Evolutionary conservation across 1,140 invertebrate genomes (phyloP).

Genomic region (Nebria ingens): DNA sequence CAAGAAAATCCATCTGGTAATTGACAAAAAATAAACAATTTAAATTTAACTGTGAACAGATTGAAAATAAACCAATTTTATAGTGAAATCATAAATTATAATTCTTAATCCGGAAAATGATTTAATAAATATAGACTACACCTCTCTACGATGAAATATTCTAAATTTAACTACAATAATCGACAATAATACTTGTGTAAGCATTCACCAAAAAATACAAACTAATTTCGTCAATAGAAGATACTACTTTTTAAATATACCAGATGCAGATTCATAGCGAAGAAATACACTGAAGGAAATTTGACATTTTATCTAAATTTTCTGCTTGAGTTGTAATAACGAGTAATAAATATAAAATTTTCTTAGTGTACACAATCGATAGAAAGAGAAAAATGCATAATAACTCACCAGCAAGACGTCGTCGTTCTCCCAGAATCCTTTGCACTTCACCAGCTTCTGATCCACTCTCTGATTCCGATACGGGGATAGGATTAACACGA

Average conservation of each 20-base stretch:
- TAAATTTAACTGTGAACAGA: too few relatives aligned
- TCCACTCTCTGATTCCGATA: slow-evolving; percentile 46
- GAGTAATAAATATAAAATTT: too few relatives aligned
- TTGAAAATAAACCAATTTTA: too few relatives aligned
- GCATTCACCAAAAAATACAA: too few relatives aligned
- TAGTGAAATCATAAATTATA: not conserved
- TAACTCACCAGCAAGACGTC: slow-evolving; percentile 25
- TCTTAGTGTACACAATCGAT: too few relatives aligned
- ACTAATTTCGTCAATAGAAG: not conserved
- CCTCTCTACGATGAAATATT: too few relatives aligned
- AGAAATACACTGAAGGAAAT: not conserved
- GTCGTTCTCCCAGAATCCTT: slow-evolving; percentile 39
- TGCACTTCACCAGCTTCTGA: slow-evolving; percentile 53
- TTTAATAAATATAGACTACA: not conserved
- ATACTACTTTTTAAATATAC: not conserved
- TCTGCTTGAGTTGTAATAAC: too few relatives aligned
- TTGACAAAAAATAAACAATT: too few relatives aligned
- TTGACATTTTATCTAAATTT: too few relatives aligned
- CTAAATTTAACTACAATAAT: too few relatives aligned
- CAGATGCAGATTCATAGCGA: slow-evolving; percentile 7
- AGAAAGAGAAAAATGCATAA: not conserved
- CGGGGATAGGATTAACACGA: not conserved
- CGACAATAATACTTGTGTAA: too few relatives aligned
- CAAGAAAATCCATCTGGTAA: not conserved
- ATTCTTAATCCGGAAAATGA: not conserved